Evolutionary conservation across 2,888 invertebrate genomes (phyloP), one percentile per base, ranked within the genome.

Genomic region (Myathropa florea): DNA sequence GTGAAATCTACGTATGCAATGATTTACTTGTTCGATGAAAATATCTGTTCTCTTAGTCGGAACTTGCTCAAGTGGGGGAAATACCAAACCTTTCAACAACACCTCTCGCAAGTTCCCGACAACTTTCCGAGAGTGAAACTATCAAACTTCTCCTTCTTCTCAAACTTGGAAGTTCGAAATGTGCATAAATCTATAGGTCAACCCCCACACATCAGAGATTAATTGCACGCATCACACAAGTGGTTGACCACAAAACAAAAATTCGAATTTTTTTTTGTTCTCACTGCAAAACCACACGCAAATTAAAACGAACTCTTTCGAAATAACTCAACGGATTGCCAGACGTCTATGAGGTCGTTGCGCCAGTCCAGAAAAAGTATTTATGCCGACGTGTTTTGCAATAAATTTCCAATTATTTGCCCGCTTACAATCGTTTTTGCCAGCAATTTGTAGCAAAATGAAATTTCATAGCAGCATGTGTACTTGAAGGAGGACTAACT

Each of bases 401-500:
- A 46, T 39, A 64, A 46, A 64, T 64, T 46, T 64, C 46, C 65
- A 46, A 28, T 65, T 65, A 46, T 46, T 26, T 18, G 26, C 26
- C 21, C 46, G 65, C 18, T 64, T 36, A 23, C 26, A 46, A 65
- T 18, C 46, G 18, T 65, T 46, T 65, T 65, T 46, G 26, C n/a
- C 46, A n/a, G n/a, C 65, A 65, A 26, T 46, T 65, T 46, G 46
- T 28, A 46, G 46, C 23, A n/a, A 4, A 46, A 26, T 46, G 23
- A 24, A 39, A 53, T 36, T 46, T 26, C 26, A 3, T 9, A 26
- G 65, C 18, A 46, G 65, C 65, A 65, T 65, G 46, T 46, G 65
- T 18, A 28, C 65, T 28, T 26, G 65, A 65, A 65, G 46, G 65
- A 26, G 26, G 65, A 65, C 65, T 46, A 65, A 65, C 65, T 65